Evolutionary conservation across 2,113 vertebrate genomes (phyloP), one percentile per base, ranked within the genome.

Genomic region (Phaethornis superciliosus): DNA sequence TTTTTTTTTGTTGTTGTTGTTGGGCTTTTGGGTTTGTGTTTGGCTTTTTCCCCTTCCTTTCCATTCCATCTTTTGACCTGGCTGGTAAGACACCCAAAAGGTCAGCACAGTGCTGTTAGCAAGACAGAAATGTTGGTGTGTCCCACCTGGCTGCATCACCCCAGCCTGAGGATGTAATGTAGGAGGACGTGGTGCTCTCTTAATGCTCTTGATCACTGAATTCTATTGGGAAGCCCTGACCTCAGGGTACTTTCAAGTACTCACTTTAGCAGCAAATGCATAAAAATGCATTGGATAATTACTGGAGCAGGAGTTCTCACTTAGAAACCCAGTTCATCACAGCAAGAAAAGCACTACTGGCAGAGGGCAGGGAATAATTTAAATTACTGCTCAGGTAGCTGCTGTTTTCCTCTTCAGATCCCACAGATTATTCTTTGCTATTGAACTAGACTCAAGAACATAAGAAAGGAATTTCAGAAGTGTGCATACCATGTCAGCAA

Each of bases 361-460:
- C 46, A 46, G 20, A 51, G n/a, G 5, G 8, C 17, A 51, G n/a
- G 5, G 8, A 33, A 51, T 67, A 23, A 69, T 94, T 92, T 81
- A 65, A 75, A 71, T 92, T 51, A 82, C 19, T 56, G 51, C 30
- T 70, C 37, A 84, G 70, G 23, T 74, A 68, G 47, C 46, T 81
- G 47, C 42, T 58, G 10, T 72, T 90, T 85, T 60, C 49, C 60
- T 63, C 81, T 90, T 87, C 55, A 90, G 92, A 78, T 62, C 42
- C n/a, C 85, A 91, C 44, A 71, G 81, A 82, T 64, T 37, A 91
- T 7, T 54, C 72, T 79, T 95, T 26, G 42, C 83, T 95, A 58
- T 42, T 0, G 0, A 93, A 85, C 51, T 75, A 81, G 37, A 42
- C 44, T 79, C 84, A 95, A 82, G 86, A 94, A 85, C 28, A 19